Evolutionary conservation across 2,797 vertebrate genomes (phyloP).

Genomic region (Argentina silus): DNA sequence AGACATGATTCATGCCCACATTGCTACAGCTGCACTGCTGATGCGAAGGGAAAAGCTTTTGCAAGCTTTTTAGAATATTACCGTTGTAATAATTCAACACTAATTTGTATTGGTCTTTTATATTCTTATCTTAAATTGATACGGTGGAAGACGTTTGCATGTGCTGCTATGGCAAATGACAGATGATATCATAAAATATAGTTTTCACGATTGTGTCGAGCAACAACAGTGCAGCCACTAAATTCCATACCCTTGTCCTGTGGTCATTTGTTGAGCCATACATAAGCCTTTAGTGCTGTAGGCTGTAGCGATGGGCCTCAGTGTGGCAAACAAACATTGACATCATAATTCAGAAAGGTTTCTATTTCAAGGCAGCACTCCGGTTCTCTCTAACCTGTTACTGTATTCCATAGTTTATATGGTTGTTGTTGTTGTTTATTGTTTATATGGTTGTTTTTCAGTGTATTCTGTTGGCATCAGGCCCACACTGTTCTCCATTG

Average conservation of each 20-base stretch:
- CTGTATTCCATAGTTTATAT: neutral
- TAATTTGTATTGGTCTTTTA: neutral
- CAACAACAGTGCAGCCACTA: neutral
- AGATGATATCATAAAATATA: neutral
- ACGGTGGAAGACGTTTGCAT: neutral
- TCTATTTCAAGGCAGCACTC: constrained; percentile 16
- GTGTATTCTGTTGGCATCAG: constrained; percentile 29
- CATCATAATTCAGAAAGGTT: constrained; percentile 32
- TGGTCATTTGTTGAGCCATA: constrained; percentile 26
- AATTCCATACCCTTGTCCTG: neutral
- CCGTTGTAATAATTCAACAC: neutral
- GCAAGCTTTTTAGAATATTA: neutral
- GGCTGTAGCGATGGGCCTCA: constrained; percentile 40
- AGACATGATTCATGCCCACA: neutral
- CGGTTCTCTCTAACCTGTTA: constrained; percentile 9
- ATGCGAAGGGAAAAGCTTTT: neutral
- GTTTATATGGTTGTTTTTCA: constrained; percentile 35
- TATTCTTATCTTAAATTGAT: neutral
- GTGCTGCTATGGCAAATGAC: neutral
- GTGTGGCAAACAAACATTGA: constrained; percentile 27
- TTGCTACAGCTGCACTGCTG: too few relatives aligned
- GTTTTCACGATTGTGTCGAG: neutral
- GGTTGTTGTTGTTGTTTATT: constrained; percentile 4
- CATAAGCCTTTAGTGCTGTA: constrained; percentile 21
- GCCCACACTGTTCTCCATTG: too few relatives aligned